Percentiles rank a stretch among this genome's conserved stretches.
phyloP scores from a whole-genome alignment of 2,888 invertebrate species.

The Embidobia sp. region DNA sequence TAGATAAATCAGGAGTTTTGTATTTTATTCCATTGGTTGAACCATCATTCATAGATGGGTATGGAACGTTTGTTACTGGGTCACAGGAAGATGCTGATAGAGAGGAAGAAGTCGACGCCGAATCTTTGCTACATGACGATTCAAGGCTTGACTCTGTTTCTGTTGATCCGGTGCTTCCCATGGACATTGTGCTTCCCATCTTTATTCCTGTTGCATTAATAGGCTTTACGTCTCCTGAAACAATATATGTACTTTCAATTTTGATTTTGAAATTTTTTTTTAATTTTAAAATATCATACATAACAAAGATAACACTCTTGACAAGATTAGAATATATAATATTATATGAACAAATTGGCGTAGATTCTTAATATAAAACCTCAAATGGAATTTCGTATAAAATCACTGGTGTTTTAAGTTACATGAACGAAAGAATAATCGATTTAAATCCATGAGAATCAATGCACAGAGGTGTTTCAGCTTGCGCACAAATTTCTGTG shows the following conservation, averaged over 20 bases:
- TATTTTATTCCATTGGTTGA: constrained; percentile 78
- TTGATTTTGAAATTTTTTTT: not conserved
- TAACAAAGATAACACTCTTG: too few relatives aligned
- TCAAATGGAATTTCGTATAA: too few relatives aligned
- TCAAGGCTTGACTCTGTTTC: constrained; percentile 80
- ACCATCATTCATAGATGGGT: constrained; percentile 71
- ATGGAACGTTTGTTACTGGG: constrained; percentile 72
- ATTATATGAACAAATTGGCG: too few relatives aligned
- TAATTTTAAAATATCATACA: not conserved
- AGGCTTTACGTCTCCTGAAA: constrained; percentile 70
- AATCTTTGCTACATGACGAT: constrained; percentile 79
- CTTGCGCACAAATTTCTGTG: too few relatives aligned
- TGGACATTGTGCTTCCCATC: constrained; percentile 80
- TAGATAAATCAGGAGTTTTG: constrained; percentile 64
- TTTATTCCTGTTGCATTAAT: constrained; percentile 80
- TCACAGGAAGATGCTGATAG: constrained; percentile 79
- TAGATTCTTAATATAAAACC: too few relatives aligned
- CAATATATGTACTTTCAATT: too few relatives aligned
- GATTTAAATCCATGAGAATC: too few relatives aligned
- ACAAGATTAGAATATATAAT: not conserved
- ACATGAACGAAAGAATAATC: too few relatives aligned
- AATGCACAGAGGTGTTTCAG: too few relatives aligned
- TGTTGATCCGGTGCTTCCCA: constrained; percentile 80
- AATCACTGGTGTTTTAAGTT: too few relatives aligned
- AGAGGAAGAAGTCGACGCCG: constrained; percentile 78